Evolutionary conservation across 1,140 invertebrate species (phyloP).

Genomic region (Bombyx mori): ASM3026992v2 NC_085118.1:12276501-12277000

Average conservation of each 20-base stretch:
- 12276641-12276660: slow-evolving; percentile 16
- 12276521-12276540: too few relatives aligned
- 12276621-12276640: slow-evolving; percentile 1
- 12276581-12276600: too few relatives aligned
- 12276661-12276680: slow-evolving; percentile 27
- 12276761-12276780: slow-evolving; percentile 69
- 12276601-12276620: too few relatives aligned
- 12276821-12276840: slow-evolving; percentile 69
- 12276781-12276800: slow-evolving; percentile 48
- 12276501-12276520: too few relatives aligned
- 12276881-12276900: slow-evolving; percentile 70
- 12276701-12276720: slow-evolving; percentile 63
- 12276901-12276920: slow-evolving; percentile 72
- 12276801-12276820: slow-evolving; percentile 28
- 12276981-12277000: slow-evolving; percentile 56
- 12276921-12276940: slow-evolving; percentile 64
- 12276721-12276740: slow-evolving; percentile 60
- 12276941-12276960: slow-evolving; percentile 66
- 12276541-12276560: too few relatives aligned
- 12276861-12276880: slow-evolving; percentile 65
- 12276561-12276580: too few relatives aligned
- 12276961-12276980: slow-evolving; percentile 66
- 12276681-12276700: slow-evolving; percentile 33
- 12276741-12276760: slow-evolving; percentile 67
- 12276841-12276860: slow-evolving; percentile 66